Conservation (phyloP, 2,797 vertebrate genomes). For the Ispidina picta region DNA sequence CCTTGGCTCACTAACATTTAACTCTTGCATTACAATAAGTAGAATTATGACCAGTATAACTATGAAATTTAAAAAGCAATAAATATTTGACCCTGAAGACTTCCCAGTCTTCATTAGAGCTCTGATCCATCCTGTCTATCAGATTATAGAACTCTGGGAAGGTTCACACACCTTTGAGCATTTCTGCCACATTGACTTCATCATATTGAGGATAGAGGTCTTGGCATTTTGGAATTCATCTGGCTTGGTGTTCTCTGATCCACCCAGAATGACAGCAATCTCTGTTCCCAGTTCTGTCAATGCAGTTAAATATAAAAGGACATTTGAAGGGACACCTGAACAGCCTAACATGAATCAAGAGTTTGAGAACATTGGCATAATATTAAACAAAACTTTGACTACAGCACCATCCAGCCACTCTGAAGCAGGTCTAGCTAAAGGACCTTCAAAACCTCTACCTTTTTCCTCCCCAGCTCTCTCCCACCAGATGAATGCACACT, state of each 20-base stretch:
- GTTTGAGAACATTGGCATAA: neutral
- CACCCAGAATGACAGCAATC: slow-evolving; percentile 83
- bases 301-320: neutral
- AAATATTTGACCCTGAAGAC: neutral
- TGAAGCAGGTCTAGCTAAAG: neutral
- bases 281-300: slow-evolving; percentile 73
- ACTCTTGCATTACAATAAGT: neutral
- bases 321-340: neutral
- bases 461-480: neutral
- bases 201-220: slow-evolving; percentile 76
- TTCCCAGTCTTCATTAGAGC: neutral
- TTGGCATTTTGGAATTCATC: slow-evolving; percentile 79
- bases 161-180: slow-evolving; percentile 27
- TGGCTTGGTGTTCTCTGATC: slow-evolving; percentile 73
- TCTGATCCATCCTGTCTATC: neutral
- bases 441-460: neutral
- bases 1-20: neutral
- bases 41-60: neutral
- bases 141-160: neutral
- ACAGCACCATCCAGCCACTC: neutral
- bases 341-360: neutral
- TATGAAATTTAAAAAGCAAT: neutral
- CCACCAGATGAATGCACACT: neutral
- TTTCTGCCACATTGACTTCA: slow-evolving; percentile 74
- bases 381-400: neutral